Conservation (phyloP, 2,888 invertebrate species). For the Epistrophe grossulariae region DNA sequence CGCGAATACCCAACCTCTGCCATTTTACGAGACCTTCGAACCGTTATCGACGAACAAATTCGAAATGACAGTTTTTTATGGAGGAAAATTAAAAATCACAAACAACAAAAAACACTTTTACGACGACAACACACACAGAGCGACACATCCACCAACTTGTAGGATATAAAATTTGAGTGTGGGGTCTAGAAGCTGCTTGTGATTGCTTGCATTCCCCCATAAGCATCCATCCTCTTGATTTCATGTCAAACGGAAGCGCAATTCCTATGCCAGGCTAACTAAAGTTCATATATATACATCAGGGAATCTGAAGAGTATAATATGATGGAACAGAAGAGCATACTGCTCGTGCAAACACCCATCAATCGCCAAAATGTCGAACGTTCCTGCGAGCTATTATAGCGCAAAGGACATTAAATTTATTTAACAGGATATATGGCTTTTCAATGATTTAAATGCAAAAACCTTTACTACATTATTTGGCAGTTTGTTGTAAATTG, state of each 20-base stretch:
- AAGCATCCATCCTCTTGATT: constrained; percentile 15
- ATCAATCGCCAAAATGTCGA: constrained; percentile 57
- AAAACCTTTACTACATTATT: constrained; percentile 74
- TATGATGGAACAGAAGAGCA: background rate
- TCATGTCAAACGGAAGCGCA: constrained; percentile 49
- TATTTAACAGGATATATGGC: constrained; percentile 74
- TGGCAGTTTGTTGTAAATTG: constrained; percentile 72
- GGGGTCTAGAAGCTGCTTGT: background rate
- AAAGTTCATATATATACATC: constrained; percentile 57
- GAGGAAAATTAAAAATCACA: constrained; percentile 71
- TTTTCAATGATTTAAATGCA: constrained; percentile 76
- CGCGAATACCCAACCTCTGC: constrained; percentile 54
- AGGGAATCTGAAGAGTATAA: background rate
- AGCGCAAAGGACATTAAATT: constrained; percentile 69
- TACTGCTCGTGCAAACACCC: constrained; percentile 13
- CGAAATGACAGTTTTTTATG: constrained; percentile 70
- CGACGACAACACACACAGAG: constrained; percentile 60
- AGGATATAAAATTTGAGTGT: constrained; percentile 43
- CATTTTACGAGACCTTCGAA: constrained; percentile 75
- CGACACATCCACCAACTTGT: constrained; percentile 68
- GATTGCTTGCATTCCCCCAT: constrained; percentile 16
- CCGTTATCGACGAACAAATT: constrained; percentile 74
- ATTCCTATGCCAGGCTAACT: constrained; percentile 60
- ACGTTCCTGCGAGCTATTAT: constrained; percentile 60
- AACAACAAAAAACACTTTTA: constrained; percentile 69